These are phyloP conservation scores for Agonopterix alstromeriana DNA, from an alignment of 2,888 invertebrate genomes.

Conservation along the genomic window DNA sequence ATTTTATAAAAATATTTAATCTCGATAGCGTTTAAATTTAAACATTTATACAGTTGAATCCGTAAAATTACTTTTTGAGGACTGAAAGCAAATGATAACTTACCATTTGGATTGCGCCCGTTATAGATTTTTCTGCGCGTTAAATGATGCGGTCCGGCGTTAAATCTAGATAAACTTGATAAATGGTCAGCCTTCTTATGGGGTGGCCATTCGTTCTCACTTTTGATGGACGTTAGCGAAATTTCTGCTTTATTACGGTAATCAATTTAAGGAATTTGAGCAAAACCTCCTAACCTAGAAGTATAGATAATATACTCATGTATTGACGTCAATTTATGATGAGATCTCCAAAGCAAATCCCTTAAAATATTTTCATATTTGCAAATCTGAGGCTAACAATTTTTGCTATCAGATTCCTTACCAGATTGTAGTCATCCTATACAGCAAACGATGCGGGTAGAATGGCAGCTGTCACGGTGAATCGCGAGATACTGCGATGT, in stretches of 20 bases:
- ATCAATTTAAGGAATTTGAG: conserved; percentile 22
- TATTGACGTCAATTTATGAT: too few relatives aligned
- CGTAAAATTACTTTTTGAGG: too few relatives aligned
- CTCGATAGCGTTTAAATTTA: too few relatives aligned
- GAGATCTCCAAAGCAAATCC: too few relatives aligned
- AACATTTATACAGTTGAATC: too few relatives aligned
- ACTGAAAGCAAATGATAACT: too few relatives aligned
- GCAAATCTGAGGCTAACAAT: too few relatives aligned
- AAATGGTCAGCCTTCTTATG: conserved; percentile 47
- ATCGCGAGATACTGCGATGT: conserved; percentile 20
- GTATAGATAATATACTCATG: too few relatives aligned
- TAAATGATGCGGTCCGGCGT: conserved; percentile 50
- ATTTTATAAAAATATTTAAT: too few relatives aligned
- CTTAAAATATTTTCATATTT: too few relatives aligned
- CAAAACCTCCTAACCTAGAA: too few relatives aligned
- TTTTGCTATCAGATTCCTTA: neutral
- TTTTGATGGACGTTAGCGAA: conserved; percentile 40
- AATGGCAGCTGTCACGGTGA: conserved; percentile 28
- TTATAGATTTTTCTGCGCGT: conserved; percentile 41
- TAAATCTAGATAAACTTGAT: conserved; percentile 61
- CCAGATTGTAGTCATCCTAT: conserved; percentile 20
- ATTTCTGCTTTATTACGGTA: conserved; percentile 28
- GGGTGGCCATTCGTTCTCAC: conserved; percentile 35
- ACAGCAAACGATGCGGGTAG: conserved; percentile 24
- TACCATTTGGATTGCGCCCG: conserved; percentile 32